Evolutionary conservation across 2,113 vertebrate species (phyloP).

Genomic region (sheep (Ovis aries)): DNA sequence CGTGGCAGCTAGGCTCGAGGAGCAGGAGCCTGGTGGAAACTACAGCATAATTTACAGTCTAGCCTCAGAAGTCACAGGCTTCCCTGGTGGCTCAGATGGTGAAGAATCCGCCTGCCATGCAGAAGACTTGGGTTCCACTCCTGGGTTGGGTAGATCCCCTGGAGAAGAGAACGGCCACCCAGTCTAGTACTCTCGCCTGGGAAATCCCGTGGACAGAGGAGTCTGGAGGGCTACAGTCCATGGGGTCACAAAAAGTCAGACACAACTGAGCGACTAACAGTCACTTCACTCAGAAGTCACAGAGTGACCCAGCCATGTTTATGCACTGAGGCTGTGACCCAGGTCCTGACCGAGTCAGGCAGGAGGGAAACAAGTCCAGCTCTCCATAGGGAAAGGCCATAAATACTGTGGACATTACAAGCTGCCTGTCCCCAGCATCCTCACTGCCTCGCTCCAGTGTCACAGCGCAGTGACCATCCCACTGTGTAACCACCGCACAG

Average conservation of each 20-base stretch:
- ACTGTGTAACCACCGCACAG: background rate
- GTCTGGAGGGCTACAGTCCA: background rate
- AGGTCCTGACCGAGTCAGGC: background rate
- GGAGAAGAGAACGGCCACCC: background rate
- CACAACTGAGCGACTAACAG: background rate
- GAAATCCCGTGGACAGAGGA: background rate
- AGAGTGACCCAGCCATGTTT: background rate
- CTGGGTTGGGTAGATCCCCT: background rate
- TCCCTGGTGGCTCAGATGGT: background rate
- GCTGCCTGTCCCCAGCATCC: background rate
- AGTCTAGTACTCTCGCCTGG: background rate
- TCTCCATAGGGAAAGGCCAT: background rate
- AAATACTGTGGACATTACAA: background rate
- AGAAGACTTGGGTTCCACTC: background rate
- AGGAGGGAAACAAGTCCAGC: background rate
- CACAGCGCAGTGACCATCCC: background rate
- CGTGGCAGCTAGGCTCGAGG: background rate
- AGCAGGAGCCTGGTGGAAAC: background rate
- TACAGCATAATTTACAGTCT: background rate
- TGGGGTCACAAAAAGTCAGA: background rate
- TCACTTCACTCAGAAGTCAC: background rate
- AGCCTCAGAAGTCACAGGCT: background rate
- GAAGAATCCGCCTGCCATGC: background rate
- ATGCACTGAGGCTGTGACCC: accelerated
- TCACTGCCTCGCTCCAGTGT: background rate